A percentile compares a stretch with the other conserved stretches of the same genome.
These are phyloP conservation scores for Bugula neritina DNA, from an alignment of 2,888 invertebrate species.

Conservation along the genomic window DNA sequence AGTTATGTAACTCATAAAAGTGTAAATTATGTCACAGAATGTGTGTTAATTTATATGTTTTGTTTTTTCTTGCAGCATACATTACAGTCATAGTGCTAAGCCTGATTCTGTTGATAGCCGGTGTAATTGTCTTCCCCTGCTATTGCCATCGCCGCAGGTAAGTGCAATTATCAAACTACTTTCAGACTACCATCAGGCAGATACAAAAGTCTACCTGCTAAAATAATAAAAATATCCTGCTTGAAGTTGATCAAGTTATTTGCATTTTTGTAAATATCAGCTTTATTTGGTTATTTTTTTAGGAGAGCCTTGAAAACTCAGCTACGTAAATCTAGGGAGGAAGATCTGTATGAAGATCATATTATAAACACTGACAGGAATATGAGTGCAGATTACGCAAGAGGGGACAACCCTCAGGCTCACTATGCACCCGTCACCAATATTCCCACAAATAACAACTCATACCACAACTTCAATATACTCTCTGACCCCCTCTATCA, in stretches of 20 bases:
- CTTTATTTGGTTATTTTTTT: too few relatives aligned
- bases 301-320: not conserved
- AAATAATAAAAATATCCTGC: too few relatives aligned
- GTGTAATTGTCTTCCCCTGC: not conserved
- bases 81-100: not conserved
- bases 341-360: not conserved
- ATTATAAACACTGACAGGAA: slow-evolving; percentile 2
- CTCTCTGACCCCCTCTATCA: not conserved
- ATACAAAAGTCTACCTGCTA: too few relatives aligned
- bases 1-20: too few relatives aligned
- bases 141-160: not conserved
- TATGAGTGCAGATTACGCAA: not conserved
- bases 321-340: not conserved
- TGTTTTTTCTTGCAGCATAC: not conserved
- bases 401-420: not conserved
- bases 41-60: too few relatives aligned
- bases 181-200: too few relatives aligned
- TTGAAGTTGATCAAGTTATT: too few relatives aligned
- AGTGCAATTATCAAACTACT: too few relatives aligned
- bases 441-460: not conserved
- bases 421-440: not conserved
- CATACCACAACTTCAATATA: slow-evolving; percentile 18
- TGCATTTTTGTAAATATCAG: too few relatives aligned
- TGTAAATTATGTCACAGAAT: too few relatives aligned
- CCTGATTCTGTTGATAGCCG: not conserved